phyloP scores from a whole-genome alignment of 2,888 invertebrate species.

The Orthosia gothica region DNA sequence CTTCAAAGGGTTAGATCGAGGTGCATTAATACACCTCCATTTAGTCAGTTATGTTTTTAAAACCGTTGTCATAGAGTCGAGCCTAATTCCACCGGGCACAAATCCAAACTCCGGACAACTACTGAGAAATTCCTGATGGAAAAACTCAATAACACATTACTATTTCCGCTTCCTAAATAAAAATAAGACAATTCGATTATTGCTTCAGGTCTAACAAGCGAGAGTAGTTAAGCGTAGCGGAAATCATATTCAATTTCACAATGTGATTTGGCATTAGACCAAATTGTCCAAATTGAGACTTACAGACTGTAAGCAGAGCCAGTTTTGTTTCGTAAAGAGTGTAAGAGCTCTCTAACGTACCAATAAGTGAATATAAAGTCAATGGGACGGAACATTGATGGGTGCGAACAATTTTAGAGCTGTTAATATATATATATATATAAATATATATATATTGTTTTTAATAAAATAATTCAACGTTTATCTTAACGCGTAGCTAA shows the following conservation, averaged over 20 bases:
- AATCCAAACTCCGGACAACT: no score
- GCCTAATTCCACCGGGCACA: no score
- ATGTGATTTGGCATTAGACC: conserved; percentile 77
- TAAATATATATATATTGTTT: no score
- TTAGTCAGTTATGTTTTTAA: no score
- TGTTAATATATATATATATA: no score
- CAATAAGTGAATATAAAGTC: conserved; percentile 2
- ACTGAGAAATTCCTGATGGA: no score
- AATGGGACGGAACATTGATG: background rate
- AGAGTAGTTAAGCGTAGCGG: conserved; percentile 43
- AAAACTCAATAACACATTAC: conserved; percentile 8
- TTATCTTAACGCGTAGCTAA: background rate
- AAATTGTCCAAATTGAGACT: conserved; percentile 76
- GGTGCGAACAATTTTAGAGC: background rate
- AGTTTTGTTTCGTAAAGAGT: conserved; percentile 52
- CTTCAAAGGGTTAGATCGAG: no score
- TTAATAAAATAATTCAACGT: background rate
- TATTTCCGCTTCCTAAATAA: conserved; percentile 17
- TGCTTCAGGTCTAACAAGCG: conserved; percentile 37
- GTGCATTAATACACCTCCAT: no score
- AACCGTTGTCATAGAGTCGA: no score
- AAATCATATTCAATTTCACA: conserved; percentile 71
- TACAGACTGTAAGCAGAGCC: conserved; percentile 43
- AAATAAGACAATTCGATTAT: conserved; percentile 41
- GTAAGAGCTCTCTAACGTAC: conserved; percentile 60